These are phyloP conservation scores for Gryon sp. DNA, from an alignment of 1,140 invertebrate genomes.

Conservation along the genomic window DNA sequence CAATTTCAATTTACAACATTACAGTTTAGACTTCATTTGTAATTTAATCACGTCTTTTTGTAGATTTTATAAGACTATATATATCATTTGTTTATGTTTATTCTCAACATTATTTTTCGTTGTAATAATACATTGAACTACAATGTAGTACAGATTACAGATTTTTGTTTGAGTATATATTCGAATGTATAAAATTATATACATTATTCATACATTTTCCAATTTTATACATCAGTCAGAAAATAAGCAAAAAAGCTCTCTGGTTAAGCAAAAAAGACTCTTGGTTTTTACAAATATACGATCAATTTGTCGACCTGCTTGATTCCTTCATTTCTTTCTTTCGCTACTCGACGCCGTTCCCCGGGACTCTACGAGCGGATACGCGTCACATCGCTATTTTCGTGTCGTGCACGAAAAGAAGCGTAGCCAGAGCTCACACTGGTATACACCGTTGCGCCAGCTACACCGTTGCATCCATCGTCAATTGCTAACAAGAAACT, in stretches of 20 bases:
- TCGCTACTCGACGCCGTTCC: constrained; percentile 7
- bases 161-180: too few relatives aligned
- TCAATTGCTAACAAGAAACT: constrained; percentile 42
- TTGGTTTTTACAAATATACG: constrained; percentile 28
- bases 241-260: too few relatives aligned
- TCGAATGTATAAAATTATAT: too few relatives aligned
- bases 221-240: too few relatives aligned
- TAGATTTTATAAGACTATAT: neutral
- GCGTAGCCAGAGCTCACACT: constrained; percentile 7
- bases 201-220: too few relatives aligned
- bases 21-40: neutral
- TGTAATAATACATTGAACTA: too few relatives aligned
- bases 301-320: constrained; percentile 35
- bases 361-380: constrained; percentile 30
- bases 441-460: constrained; percentile 9
- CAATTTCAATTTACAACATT: neutral
- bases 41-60: neutral
- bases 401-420: constrained; percentile 37
- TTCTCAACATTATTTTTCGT: neutral
- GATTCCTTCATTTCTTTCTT: constrained; percentile 26
- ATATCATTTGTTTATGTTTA: too few relatives aligned
- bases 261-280: neutral
- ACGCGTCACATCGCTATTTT: constrained; percentile 56
- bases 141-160: too few relatives aligned
- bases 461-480: constrained; percentile 32